These are phyloP conservation scores for Ammodramus savannarum DNA, from an alignment of 2,113 vertebrate species.

Conservation along the genomic window DNA sequence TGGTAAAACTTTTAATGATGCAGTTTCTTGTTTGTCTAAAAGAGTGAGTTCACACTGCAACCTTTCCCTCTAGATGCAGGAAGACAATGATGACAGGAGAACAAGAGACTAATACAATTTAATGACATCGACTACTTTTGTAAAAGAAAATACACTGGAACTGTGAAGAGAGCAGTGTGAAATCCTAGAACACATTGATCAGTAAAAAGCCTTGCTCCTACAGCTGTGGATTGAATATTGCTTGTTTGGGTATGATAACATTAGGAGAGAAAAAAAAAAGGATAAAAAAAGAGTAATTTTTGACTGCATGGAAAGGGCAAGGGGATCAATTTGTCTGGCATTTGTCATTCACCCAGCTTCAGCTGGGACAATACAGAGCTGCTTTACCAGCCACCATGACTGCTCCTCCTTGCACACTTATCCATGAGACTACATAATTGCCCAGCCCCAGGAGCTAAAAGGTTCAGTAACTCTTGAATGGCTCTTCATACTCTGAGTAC, in stretches of 20 bases:
- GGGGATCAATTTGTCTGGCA: not conserved
- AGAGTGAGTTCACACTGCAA: not conserved
- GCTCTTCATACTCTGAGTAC: not conserved
- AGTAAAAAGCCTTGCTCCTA: not conserved
- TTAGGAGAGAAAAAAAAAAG: not conserved
- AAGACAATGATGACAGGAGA: not conserved
- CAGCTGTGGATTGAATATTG: not conserved
- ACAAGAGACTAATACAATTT: not conserved
- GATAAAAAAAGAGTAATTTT: accelerated
- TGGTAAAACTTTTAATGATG: not conserved
- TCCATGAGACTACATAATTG: not conserved
- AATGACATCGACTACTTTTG: not conserved
- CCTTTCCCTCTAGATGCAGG: not conserved
- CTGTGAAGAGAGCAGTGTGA: not conserved
- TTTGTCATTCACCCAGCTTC: not conserved
- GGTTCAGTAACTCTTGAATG: not conserved
- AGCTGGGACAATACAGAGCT: not conserved
- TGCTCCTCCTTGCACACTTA: not conserved
- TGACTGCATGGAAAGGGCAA: not conserved
- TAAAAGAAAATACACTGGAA: not conserved
- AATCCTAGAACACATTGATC: not conserved
- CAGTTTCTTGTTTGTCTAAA: not conserved
- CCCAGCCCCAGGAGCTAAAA: not conserved
- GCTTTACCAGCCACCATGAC: not conserved
- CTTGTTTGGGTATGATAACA: not conserved